Base-by-base conservation (phyloP, 2,888 invertebrate species). In the Venusia cambrica region DNA sequence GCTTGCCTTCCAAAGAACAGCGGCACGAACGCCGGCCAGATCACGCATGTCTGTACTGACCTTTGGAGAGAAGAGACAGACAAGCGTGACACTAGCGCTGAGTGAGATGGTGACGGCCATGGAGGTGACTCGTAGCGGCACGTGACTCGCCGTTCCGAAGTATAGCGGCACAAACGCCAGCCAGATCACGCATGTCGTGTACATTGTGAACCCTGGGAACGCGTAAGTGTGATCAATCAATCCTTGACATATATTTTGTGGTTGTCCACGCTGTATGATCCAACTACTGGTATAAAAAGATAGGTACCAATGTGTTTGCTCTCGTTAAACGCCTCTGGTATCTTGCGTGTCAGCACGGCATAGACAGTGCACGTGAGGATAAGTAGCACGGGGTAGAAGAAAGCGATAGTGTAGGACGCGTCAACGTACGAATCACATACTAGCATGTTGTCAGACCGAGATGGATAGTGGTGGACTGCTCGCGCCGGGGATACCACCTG, bases 261-360 rank as follows among this genome's bases (percentile, higher is more conserved):
- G 17, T 17, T n/a, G n/a, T n/a, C n/a, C n/a, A n/a, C n/a, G n/a
- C n/a, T n/a, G n/a, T n/a, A n/a, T n/a, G n/a, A n/a, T n/a, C n/a
- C n/a, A n/a, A n/a, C n/a, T n/a, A n/a, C n/a, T n/a, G n/a, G n/a
- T n/a, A n/a, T n/a, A n/a, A n/a, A n/a, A n/a, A n/a, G n/a, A n/a
- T n/a, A n/a, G n/a, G n/a, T n/a, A 91, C 99, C 98, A 57, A 97
- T 97, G 83, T 97, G 97, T 83, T 97, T 97, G 60, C 97, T 97
- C 84, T 98, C 99, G 78, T 99, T 99, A 78, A 99, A 99, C 18
- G 98, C 98, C 75, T 99, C 99, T 0, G 99, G 99, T 45, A 99
- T 95, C 88, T 99, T 99, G 51, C 99, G 90, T 0, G 97, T 98
- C 24, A 97, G 91, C 0, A 98, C 93, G 0, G 99, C 99, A 69